phyloP scores from a whole-genome alignment of 2,113 vertebrate genomes.

The Cyprinodon brontotheroides region DNA sequence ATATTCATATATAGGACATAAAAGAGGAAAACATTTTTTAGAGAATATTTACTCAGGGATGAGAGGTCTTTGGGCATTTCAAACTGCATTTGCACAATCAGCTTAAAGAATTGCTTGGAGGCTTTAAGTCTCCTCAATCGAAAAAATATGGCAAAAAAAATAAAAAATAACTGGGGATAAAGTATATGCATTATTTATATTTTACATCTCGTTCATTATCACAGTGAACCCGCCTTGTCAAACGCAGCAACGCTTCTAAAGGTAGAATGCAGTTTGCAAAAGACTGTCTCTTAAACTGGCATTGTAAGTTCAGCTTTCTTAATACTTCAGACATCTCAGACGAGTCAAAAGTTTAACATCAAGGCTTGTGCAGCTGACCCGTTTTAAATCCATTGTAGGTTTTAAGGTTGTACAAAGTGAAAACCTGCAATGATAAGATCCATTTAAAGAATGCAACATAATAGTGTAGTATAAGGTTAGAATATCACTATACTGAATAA shows the following conservation, averaged over 20 bases:
- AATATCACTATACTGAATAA: too few species aligned
- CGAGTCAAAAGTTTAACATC: background rate
- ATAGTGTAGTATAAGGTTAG: background rate
- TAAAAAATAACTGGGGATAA: background rate
- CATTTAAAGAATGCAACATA: background rate
- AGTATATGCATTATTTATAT: constrained; percentile 5
- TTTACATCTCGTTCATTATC: background rate
- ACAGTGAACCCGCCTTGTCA: constrained; percentile 1
- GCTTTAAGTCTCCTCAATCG: background rate
- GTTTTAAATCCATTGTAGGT: background rate
- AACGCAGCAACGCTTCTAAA: background rate
- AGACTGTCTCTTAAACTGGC: background rate
- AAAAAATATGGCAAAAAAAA: background rate
- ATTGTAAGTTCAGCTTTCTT: background rate
- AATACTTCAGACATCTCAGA: constrained; percentile 11
- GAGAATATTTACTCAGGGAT: background rate
- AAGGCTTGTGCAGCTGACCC: background rate
- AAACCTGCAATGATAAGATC: background rate
- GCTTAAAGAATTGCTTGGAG: background rate
- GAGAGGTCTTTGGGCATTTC: background rate
- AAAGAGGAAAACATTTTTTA: background rate
- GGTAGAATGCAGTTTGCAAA: background rate
- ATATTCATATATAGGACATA: background rate
- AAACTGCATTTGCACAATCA: background rate
- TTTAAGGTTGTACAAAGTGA: background rate